These are phyloP conservation scores for Squalus acanthias DNA, from an alignment of 2,797 vertebrate species.

Conservation along the genomic window DNA sequence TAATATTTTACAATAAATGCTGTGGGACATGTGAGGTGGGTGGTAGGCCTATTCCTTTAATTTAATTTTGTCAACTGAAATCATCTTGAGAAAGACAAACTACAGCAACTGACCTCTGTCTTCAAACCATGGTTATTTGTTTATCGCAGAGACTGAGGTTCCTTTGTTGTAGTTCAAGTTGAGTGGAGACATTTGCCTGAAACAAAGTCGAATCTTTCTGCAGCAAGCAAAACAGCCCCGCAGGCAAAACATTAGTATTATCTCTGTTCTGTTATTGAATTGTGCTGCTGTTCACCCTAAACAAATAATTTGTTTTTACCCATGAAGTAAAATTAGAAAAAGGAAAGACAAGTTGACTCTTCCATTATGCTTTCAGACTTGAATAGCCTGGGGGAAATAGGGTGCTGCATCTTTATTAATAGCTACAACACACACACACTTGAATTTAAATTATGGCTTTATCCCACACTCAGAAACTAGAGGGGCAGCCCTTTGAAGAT, in stretches of 20 bases:
- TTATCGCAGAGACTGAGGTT: background rate
- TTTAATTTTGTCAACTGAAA: background rate
- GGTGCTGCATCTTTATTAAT: background rate
- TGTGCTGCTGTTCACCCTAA: background rate
- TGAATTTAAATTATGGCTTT: constrained; percentile 26
- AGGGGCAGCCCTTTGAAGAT: background rate
- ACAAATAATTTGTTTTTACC: constrained; percentile 23
- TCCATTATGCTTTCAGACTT: background rate
- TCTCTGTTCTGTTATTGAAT: background rate
- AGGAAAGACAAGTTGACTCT: background rate
- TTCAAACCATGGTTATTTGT: background rate
- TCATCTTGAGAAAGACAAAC: background rate
- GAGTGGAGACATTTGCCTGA: background rate
- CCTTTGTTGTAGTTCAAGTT: background rate
- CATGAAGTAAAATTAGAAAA: constrained; percentile 19
- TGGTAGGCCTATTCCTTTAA: background rate
- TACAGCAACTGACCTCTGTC: background rate
- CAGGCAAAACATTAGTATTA: background rate
- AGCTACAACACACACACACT: background rate
- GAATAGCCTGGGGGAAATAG: background rate
- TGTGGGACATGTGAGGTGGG: background rate
- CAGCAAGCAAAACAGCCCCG: background rate
- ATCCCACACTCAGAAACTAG: background rate
- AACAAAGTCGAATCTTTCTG: background rate
- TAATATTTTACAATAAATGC: background rate